These are phyloP conservation scores for Scaptomyza tumidula DNA, from an alignment of 2,888 invertebrate species.

Conservation along the genomic window DNA sequence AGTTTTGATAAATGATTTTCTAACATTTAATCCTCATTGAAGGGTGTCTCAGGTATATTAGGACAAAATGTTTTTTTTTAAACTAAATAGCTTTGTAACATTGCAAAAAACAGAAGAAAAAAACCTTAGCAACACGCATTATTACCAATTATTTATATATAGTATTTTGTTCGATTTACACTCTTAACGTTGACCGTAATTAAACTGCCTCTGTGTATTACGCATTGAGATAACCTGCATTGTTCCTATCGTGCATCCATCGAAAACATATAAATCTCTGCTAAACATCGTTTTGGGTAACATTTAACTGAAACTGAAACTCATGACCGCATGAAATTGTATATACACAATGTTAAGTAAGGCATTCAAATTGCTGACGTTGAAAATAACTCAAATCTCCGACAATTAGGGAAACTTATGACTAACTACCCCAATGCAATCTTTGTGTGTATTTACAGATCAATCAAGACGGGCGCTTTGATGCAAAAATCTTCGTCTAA, in stretches of 20 bases:
- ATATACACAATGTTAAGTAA: constrained; percentile 38
- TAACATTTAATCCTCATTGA: too few species aligned
- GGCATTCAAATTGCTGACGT: background rate
- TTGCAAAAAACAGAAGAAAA: background rate
- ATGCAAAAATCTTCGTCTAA: constrained; percentile 54
- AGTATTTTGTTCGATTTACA: background rate
- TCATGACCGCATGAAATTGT: constrained; percentile 68
- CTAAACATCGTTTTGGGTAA: constrained; percentile 55
- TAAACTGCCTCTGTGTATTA: background rate
- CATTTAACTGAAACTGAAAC: constrained; percentile 45
- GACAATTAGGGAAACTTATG: constrained; percentile 45
- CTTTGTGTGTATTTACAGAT: constrained; percentile 25
- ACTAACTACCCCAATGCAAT: constrained; percentile 51
- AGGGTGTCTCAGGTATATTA: too few species aligned
- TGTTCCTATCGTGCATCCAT: constrained; percentile 31
- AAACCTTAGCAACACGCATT: background rate
- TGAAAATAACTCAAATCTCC: constrained; percentile 17
- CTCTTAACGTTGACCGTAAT: background rate
- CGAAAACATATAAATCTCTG: constrained; percentile 8
- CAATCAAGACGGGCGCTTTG: constrained; percentile 49
- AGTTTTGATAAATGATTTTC: too few species aligned
- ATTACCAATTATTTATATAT: background rate
- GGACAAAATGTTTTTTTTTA: too few species aligned
- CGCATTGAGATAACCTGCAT: constrained; percentile 54
- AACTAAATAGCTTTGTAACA: background rate